Conservation (phyloP, 2,888 invertebrate genomes). For the Drosophila colorata region DNA sequence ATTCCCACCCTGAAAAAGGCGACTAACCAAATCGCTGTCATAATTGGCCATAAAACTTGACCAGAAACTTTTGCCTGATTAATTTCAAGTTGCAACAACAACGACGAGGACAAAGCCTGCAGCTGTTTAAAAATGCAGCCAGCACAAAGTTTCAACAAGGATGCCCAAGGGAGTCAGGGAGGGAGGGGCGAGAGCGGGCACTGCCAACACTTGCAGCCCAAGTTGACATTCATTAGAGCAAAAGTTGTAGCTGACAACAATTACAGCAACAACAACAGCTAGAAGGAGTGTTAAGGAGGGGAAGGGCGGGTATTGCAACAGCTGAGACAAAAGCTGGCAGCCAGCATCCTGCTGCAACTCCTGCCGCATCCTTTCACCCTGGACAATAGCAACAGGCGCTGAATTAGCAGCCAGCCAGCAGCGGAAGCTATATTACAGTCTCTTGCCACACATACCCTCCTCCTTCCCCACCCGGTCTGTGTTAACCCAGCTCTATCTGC, state of each 20-base stretch:
- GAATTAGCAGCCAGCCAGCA: conserved; percentile 66
- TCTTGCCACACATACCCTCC: conserved; percentile 11
- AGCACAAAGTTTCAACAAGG: conserved; percentile 36
- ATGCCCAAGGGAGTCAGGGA: not conserved
- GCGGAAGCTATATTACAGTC: conserved; percentile 49
- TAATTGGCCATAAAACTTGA: conserved; percentile 69
- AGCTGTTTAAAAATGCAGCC: conserved; percentile 44
- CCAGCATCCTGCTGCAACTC: conserved; percentile 32
- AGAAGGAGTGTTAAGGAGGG: conserved; percentile 12
- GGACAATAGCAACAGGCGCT: conserved; percentile 75
- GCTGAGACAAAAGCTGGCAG: conserved; percentile 53
- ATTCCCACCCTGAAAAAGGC: not conserved
- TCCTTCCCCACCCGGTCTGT: not conserved
- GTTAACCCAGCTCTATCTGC: too few species aligned
- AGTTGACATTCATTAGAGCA: conserved; percentile 75
- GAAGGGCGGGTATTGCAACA: conserved; percentile 42
- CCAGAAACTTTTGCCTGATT: conserved; percentile 61
- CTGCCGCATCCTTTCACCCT: conserved; percentile 23
- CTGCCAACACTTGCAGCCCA: conserved; percentile 47
- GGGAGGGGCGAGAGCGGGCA: conserved; percentile 9
- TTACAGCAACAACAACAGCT: conserved; percentile 10
- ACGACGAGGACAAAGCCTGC: conserved; percentile 16
- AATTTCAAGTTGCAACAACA: conserved; percentile 37
- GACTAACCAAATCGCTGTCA: conserved; percentile 31
- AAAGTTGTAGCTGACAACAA: conserved; percentile 38